Evolutionary conservation across 2,888 invertebrate species (phyloP).

Genomic region (Caenorhabditis japonica): DNA sequence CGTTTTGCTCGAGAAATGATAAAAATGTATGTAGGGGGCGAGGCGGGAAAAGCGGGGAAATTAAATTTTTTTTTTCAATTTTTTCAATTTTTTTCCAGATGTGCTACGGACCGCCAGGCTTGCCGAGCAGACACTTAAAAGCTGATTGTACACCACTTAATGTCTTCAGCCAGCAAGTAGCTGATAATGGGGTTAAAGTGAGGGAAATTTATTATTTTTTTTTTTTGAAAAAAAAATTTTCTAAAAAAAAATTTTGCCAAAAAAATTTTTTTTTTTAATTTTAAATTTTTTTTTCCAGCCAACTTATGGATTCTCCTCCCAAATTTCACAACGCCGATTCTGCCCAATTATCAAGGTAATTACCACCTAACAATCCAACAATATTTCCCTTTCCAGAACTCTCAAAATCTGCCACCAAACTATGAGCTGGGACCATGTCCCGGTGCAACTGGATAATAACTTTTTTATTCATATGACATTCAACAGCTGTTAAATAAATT

Average conservation of each 20-base stretch:
- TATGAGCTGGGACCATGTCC: not conserved
- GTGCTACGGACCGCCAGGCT: slow-evolving; percentile 9
- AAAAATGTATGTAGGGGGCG: slow-evolving; percentile 7
- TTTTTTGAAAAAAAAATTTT: too few species aligned
- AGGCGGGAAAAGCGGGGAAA: not conserved
- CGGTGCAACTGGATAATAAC: not conserved
- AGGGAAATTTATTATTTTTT: not conserved
- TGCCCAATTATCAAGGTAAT: not conserved
- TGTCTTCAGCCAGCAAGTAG: not conserved
- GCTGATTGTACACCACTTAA: not conserved
- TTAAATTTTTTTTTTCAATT: not conserved
- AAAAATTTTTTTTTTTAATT: too few species aligned
- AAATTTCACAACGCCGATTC: not conserved
- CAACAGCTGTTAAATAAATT: too few species aligned
- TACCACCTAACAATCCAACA: not conserved
- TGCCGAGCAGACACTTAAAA: not conserved
- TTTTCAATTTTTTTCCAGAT: slow-evolving; percentile 4
- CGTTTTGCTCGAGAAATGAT: slow-evolving; percentile 31
- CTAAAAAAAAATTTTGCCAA: too few species aligned
- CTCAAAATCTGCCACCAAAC: not conserved
- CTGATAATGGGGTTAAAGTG: slow-evolving; percentile 10
- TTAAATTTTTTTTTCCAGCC: slow-evolving; percentile 6
- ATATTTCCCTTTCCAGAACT: not conserved
- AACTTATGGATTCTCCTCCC: not conserved
- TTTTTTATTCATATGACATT: too few species aligned